Evolutionary conservation across 2,888 invertebrate species (phyloP), one percentile per base, ranked within the genome.

Genomic region (Thecophora atra): DNA sequence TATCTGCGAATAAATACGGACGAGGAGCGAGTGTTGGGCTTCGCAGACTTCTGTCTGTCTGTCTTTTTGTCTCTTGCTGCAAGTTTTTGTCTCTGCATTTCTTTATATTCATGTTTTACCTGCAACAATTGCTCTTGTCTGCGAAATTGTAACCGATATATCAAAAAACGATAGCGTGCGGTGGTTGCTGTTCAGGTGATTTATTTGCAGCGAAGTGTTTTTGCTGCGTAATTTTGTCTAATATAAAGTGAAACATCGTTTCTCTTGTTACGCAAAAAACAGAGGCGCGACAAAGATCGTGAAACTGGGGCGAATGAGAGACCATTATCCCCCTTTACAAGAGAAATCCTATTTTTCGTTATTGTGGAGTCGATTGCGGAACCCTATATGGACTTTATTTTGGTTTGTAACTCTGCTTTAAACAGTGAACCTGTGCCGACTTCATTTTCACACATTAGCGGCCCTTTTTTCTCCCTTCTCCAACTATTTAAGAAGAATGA

Each of bases 401-500:
- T 56, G 17, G 26, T 24, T 15, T 24, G 13, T 15, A 54, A 24
- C 6, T 21, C 2, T 21, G 13, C 1, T 17, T 5, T 54, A 54
- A 54, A 8, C 17, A 2, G 7, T 3, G 8, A 4, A 54, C 13
- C 5, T 17, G 19, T 21, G 37, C 24, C 21, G 8, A 54, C 21
- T 19, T 54, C 21, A 24, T 21, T 19, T 54, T 19, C 21, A 19
- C 24, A 21, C 21, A 21, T 52, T 52, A n/a, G 54, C 26, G 4
- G 15, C 28, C 15, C n/a, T 37, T 17, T 15, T 19, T 8, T 19
- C 24, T 15, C 21, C 19, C 21, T 21, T 37, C 54, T 37, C 54
- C 79, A 77, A 78, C 79, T 78, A 79, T 77, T 77, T 75, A 76
- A 72, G 74, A 70, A 76, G 75, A 75, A 68, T 71, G 69, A 77